Percentiles rank a stretch among this genome's conserved stretches.
phyloP scores from a whole-genome alignment of 2,113 vertebrate genomes.

The Chrysochloris asiatica region DNA sequence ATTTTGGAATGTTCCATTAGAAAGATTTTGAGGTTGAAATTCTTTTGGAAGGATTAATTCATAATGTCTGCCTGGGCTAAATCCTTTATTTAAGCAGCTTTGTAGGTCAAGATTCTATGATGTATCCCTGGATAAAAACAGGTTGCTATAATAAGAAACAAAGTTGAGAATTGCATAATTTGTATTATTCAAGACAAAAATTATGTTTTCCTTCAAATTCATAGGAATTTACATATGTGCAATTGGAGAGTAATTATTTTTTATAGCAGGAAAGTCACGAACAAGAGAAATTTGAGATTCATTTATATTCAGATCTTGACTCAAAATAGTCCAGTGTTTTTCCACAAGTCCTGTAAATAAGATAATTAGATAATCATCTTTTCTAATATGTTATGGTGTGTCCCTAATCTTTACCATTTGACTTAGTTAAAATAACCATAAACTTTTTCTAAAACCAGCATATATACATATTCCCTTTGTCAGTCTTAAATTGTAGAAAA shows the following conservation, averaged over 20 bases:
- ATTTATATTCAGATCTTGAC: not conserved
- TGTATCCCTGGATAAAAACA: not conserved
- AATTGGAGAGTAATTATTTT: not conserved
- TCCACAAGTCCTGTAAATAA: not conserved
- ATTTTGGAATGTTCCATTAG: not conserved
- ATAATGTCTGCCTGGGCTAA: not conserved
- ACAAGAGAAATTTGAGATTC: conserved; percentile 6
- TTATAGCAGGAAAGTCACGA: not conserved
- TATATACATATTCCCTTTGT: not conserved
- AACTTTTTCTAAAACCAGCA: not conserved
- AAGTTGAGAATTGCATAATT: not conserved
- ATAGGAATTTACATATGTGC: not conserved
- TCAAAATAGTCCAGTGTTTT: not conserved
- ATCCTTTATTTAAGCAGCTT: not conserved
- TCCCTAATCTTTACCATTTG: not conserved
- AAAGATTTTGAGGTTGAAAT: not conserved
- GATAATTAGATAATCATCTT: not conserved
- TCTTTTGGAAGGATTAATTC: not conserved
- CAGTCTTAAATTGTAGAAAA: not conserved
- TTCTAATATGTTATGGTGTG: not conserved
- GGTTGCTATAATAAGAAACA: not conserved
- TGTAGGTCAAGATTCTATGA: not conserved
- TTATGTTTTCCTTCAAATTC: not conserved
- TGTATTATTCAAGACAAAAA: conserved; percentile 10
- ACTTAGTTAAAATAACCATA: not conserved